phyloP scores from a whole-genome alignment of 2,888 invertebrate species.

The Leptopterna dolabrata region DNA sequence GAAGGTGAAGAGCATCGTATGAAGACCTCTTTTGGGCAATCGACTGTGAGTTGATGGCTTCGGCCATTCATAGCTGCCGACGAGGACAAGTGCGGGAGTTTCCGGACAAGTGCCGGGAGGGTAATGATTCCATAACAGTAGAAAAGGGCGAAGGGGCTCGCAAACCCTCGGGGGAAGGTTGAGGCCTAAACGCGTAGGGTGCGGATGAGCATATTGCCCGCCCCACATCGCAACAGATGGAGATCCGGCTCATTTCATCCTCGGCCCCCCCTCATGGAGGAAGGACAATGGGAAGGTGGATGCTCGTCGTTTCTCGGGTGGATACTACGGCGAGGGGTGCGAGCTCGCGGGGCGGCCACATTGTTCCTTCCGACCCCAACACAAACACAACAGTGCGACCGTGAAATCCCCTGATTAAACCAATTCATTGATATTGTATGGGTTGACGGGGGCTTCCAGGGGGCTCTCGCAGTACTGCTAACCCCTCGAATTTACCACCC shows the following conservation, averaged over 20 bases:
- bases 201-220: conserved; percentile 45
- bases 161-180: background rate
- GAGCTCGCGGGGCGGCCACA: background rate
- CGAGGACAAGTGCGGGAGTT: background rate
- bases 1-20: background rate
- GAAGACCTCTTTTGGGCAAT: background rate
- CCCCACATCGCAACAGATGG: conserved; percentile 52
- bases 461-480: background rate
- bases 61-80: conserved; percentile 5
- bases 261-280: background rate
- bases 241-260: conserved; percentile 51
- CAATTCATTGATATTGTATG: conserved; percentile 57
- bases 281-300: conserved; percentile 24
- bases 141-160: background rate
- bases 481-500: background rate
- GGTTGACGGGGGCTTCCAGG: background rate
- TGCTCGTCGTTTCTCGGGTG: background rate
- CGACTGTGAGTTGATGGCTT: conserved; percentile 22
- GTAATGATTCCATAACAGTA: conserved; percentile 23
- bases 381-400: conserved; percentile 51
- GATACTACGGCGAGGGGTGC: background rate
- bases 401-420: conserved; percentile 57
- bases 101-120: background rate
- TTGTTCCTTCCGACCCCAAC: conserved; percentile 47
- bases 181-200: background rate